Base-by-base conservation (phyloP, 1,140 invertebrate genomes). In the Eupeodes corollae region DNA sequence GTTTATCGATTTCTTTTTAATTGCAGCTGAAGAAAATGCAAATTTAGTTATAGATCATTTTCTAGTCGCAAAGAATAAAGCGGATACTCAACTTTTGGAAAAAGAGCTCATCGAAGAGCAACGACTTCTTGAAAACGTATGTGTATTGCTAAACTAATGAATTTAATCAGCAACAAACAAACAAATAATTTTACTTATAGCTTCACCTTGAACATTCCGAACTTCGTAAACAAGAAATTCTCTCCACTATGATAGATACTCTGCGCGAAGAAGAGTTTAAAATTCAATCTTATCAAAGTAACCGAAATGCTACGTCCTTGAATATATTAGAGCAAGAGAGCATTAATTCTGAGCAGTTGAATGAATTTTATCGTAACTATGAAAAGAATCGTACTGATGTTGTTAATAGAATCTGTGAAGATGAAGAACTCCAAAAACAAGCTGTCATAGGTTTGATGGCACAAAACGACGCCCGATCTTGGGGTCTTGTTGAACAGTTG, bases 401-500 rank as follows among this genome's bases (percentile, higher is more conserved):
- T 43, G 68, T 83, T 11, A 68, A 72, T 31, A 72, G 75, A 58
- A 61, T 85, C 46, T 70, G 77, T 53, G 72, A 79, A 56, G 78
- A 84, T 58, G 79, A 79, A 58, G 76, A 80, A 50, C 59, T 86
- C 21, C 86, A 89, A 63, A 83, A 81, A 67, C 79, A 78, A 38
- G 79, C 83, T 6, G 80, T 89, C 32, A 77, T 80, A 47, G 76
- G 80, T 11, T 65, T 89, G 18, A 65, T 87, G 46, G 80, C 86
- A 69, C 75, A 79, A 58, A 80, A 80, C 52, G 86, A 89, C 71
- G 73, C 82, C 10, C 75, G 81, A 57, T 80, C 79, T 49, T 82
- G 81, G 77, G 80, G 84, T 56, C 73, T 91, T 11, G 73, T 80
- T 49, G 80, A 84, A 58, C 84, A 89, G 75, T 83, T 91, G 49